Percentiles rank a stretch among this genome's conserved stretches.
Evolutionary conservation across 2,113 vertebrate species (phyloP).

Genomic region (Muntiacus reevesi): DNA sequence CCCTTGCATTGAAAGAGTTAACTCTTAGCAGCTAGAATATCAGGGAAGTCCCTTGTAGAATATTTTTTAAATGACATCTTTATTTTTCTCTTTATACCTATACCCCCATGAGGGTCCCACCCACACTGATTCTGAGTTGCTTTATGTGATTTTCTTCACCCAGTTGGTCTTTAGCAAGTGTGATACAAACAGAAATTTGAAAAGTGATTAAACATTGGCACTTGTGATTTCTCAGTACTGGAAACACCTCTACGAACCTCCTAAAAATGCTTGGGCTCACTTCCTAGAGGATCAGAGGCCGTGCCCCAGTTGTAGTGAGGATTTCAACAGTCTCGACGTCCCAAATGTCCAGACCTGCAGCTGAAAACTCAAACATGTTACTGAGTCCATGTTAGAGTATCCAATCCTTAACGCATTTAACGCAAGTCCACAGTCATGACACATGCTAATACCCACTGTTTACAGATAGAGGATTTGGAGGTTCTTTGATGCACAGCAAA

Average conservation of each 20-base stretch:
- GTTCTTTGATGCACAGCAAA: not conserved
- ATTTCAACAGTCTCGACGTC: not conserved
- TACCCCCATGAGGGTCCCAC: not conserved
- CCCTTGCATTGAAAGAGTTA: not conserved
- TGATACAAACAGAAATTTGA: not conserved
- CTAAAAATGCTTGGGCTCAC: not conserved
- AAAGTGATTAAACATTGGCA: not conserved
- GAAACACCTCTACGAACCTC: not conserved
- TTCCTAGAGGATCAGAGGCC: not conserved
- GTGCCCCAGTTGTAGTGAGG: not conserved
- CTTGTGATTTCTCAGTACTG: not conserved
- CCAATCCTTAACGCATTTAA: not conserved
- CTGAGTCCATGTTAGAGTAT: not conserved
- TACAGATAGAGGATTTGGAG: not conserved
- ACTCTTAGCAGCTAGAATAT: not conserved
- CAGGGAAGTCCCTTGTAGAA: not conserved
- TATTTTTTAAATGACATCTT: not conserved
- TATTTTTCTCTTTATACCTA: not conserved
- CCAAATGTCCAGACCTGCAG: accelerated
- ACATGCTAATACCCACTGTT: not conserved
- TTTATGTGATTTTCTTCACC: not conserved
- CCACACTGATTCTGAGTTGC: not conserved
- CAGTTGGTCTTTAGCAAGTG: not conserved
- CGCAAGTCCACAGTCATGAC: not conserved
- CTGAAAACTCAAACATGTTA: not conserved